These are phyloP conservation scores for Esperia sulphurella DNA, from an alignment of 2,888 invertebrate species.

Conservation along the genomic window DNA sequence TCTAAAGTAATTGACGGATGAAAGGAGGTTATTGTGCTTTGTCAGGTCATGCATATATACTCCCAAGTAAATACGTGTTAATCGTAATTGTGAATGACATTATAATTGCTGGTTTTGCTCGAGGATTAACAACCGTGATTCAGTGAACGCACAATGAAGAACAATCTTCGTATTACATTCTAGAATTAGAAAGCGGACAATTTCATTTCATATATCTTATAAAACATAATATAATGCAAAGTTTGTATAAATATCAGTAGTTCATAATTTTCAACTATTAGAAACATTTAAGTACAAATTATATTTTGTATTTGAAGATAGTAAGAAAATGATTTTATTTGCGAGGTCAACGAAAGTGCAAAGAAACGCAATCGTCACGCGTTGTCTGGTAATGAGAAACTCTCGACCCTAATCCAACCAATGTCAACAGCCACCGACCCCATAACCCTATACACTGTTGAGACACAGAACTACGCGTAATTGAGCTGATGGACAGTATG, in stretches of 20 bases:
- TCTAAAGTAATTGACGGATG: slow-evolving; percentile 39
- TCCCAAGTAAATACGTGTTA: slow-evolving; percentile 22
- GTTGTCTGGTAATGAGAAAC: neutral
- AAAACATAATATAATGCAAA: no score
- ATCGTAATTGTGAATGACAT: slow-evolving; percentile 28
- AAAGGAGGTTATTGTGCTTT: slow-evolving; percentile 16
- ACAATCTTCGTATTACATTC: no score
- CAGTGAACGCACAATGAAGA: neutral
- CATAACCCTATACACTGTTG: neutral
- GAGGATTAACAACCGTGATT: neutral
- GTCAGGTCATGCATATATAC: slow-evolving; percentile 2
- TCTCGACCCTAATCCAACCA: slow-evolving; percentile 5
- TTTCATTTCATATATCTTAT: neutral
- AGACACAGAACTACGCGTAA: no score
- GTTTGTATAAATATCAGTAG: no score
- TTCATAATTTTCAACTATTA: no score
- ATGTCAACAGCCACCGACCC: neutral
- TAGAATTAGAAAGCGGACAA: neutral
- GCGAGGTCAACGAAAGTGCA: slow-evolving; percentile 2
- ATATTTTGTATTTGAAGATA: neutral
- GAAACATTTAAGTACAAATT: neutral
- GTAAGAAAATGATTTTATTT: neutral
- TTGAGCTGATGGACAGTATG: no score
- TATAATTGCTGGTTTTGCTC: slow-evolving; percentile 35
- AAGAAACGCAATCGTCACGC: neutral